Percentiles rank a stretch among this genome's conserved stretches.
phyloP scores from a whole-genome alignment of 2,888 invertebrate genomes.

The Drosophila paramelanica region DNA sequence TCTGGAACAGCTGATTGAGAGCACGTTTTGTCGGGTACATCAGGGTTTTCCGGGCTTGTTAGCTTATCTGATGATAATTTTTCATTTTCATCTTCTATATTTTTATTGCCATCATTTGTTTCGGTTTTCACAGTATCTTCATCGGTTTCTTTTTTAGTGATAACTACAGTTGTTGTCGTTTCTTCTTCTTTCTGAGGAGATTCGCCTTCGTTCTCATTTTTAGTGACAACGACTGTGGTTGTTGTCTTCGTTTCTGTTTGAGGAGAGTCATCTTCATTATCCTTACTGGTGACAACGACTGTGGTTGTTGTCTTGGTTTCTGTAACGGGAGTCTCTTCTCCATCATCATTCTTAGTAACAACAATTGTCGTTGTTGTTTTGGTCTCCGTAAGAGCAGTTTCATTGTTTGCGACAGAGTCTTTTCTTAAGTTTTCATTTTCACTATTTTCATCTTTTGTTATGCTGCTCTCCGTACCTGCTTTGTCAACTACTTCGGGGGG shows the following conservation, averaged over 20 bases:
- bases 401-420: neutral
- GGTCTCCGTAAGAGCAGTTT: conserved; percentile 3
- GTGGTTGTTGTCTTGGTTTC: conserved; percentile 24
- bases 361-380: conserved; percentile 1
- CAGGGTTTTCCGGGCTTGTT: neutral
- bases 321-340: neutral
- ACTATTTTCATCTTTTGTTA: conserved; percentile 10
- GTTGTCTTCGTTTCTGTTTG: conserved; percentile 8
- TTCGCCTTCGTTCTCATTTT: conserved; percentile 9
- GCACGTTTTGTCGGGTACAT: neutral
- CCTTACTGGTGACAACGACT: conserved; percentile 16
- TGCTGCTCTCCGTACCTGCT: neutral
- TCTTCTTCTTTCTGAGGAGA: conserved; percentile 1
- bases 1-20: neutral
- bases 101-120: neutral
- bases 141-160: neutral
- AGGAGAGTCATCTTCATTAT: conserved; percentile 2
- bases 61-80: neutral
- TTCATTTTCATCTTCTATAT: neutral
- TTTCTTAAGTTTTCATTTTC: neutral
- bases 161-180: neutral
- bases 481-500: conserved; percentile 8
- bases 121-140: neutral
- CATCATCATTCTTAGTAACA: conserved; percentile 5
- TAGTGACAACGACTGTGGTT: conserved; percentile 16